phyloP scores from a whole-genome alignment of 2,113 vertebrate genomes.

The human region DNA sequence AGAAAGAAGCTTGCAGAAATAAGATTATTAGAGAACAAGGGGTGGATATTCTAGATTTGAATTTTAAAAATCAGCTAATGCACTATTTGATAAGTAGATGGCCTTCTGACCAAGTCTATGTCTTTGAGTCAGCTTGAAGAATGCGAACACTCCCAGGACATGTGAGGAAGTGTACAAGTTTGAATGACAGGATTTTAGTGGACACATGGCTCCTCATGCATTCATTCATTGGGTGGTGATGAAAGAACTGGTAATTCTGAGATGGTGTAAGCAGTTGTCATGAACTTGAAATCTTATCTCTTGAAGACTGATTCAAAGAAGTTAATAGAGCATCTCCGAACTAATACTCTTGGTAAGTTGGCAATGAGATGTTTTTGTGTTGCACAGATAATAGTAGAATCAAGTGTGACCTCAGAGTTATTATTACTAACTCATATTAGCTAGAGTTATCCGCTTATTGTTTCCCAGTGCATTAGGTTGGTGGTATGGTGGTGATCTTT shows the following conservation, averaged over 20 bases:
- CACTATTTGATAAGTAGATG: constrained; percentile 35
- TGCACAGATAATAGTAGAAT: background rate
- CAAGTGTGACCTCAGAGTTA: background rate
- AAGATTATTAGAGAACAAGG: constrained; percentile 24
- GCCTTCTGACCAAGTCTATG: background rate
- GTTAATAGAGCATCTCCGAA: background rate
- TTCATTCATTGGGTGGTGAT: constrained; percentile 25
- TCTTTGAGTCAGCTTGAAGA: constrained; percentile 20
- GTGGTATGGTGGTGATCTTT: background rate
- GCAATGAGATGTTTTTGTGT: background rate
- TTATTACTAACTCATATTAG: background rate
- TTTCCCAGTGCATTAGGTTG: constrained; percentile 59
- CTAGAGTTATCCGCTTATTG: constrained; percentile 57
- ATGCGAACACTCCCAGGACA: background rate
- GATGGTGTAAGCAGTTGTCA: background rate
- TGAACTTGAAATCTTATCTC: constrained; percentile 31
- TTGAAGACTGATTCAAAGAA: constrained; percentile 37
- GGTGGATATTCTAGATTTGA: background rate
- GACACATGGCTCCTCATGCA: background rate
- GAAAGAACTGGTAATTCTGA: constrained; percentile 36
- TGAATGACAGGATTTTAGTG: background rate
- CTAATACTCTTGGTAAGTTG: background rate
- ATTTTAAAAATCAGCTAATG: constrained; percentile 43
- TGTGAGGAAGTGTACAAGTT: background rate
- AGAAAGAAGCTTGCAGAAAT: constrained; percentile 30